These are phyloP conservation scores for Lophius americanus DNA, from an alignment of 2,797 vertebrate species.

Conservation along the genomic window DNA sequence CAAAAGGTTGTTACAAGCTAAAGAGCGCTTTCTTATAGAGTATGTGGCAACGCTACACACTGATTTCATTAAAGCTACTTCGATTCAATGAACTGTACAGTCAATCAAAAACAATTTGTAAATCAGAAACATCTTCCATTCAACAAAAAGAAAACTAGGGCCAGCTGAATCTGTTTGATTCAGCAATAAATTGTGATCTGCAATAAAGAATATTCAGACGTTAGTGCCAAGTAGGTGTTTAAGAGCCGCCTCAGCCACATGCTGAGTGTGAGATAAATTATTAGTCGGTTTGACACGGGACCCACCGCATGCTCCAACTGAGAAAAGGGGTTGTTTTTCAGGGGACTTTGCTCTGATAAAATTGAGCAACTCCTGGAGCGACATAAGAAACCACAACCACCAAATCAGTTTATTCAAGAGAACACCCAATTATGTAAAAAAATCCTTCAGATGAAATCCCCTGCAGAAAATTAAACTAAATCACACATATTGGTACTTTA, in stretches of 20 bases:
- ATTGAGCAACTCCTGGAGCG: conserved; percentile 52
- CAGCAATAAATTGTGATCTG: conserved; percentile 74
- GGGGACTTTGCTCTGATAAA: conserved; percentile 49
- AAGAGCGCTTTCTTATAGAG: conserved; percentile 5
- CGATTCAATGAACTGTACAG: conserved; percentile 26
- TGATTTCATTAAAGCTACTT: conserved; percentile 33
- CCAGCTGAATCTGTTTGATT: conserved; percentile 66
- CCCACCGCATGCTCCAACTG: conserved; percentile 55
- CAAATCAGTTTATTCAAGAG: conserved; percentile 43
- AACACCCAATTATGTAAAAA: conserved; percentile 43
- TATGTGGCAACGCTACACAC: conserved; percentile 6
- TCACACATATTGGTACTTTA: conserved; percentile 22
- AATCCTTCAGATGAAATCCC: conserved; percentile 51
- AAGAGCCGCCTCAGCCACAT: conserved; percentile 62
- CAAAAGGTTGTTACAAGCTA: neutral
- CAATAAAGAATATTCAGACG: conserved; percentile 74
- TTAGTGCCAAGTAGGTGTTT: conserved; percentile 68
- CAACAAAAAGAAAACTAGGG: conserved; percentile 46
- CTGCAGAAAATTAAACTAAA: conserved; percentile 45
- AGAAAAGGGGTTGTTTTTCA: conserved; percentile 54
- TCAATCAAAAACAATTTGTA: conserved; percentile 48
- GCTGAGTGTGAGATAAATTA: conserved; percentile 68
- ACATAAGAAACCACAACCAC: conserved; percentile 63
- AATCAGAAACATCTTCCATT: conserved; percentile 63
- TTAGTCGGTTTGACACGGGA: conserved; percentile 57